Conservation (phyloP, 2,888 invertebrate genomes). For the Xanthorhoe designata region DNA sequence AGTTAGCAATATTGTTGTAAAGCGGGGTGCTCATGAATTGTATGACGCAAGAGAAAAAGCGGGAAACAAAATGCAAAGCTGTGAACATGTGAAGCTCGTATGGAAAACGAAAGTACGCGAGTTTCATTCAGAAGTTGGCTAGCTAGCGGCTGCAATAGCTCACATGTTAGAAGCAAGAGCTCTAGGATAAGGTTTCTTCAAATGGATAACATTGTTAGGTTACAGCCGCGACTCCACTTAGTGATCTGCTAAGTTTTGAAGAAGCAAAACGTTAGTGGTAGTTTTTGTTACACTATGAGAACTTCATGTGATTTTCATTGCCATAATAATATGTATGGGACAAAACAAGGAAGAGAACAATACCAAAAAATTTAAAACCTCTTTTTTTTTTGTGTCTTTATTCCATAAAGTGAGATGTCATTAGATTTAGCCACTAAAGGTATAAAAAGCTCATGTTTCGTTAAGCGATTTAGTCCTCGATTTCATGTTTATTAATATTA, state of each 20-base stretch:
- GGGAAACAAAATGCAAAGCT: conserved; percentile 81
- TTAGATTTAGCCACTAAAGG: no score
- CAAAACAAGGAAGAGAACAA: no score
- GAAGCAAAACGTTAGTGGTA: not conserved
- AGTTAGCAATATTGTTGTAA: conserved; percentile 49
- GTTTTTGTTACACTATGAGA: not conserved
- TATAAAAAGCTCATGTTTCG: no score
- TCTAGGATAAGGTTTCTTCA: conserved; percentile 11
- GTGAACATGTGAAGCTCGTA: conserved; percentile 79
- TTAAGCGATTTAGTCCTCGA: no score
- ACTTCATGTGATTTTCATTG: not conserved
- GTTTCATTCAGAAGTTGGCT: conserved; percentile 83
- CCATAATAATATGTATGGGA: no score
- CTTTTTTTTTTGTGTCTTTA: no score
- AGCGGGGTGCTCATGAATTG: conserved; percentile 59
- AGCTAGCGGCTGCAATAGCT: conserved; percentile 60
- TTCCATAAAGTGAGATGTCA: no score
- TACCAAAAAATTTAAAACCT: no score
- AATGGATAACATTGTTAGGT: not conserved
- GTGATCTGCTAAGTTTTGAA: not conserved
- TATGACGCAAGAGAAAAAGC: conserved; percentile 81
- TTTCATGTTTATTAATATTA: no score
- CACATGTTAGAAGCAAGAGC: conserved; percentile 51
- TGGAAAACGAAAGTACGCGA: conserved; percentile 84
- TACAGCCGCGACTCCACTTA: not conserved